Conservation (phyloP, 2,797 vertebrate species). For the Masticophis lateralis region DNA sequence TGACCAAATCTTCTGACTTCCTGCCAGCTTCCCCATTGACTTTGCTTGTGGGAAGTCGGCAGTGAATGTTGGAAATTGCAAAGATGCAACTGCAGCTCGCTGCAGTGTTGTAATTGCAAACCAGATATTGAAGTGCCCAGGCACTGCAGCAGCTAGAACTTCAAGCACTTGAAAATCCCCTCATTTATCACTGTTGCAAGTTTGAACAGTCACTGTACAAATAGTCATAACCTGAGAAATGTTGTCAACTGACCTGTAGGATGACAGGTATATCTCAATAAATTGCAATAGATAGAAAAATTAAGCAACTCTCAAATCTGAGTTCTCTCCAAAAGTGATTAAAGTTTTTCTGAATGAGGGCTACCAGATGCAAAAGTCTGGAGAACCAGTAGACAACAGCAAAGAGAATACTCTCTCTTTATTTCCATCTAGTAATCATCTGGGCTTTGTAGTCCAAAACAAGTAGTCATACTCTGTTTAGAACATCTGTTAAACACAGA, state of each 20-base stretch:
- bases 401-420: not conserved
- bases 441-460: not conserved
- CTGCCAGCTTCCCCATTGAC: not conserved
- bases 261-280: not conserved
- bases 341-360: not conserved
- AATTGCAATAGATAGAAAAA: not conserved
- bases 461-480: not conserved
- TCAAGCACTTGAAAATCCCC: not conserved
- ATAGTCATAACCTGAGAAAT: not conserved
- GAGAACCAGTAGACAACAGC: not conserved
- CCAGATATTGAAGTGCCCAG: not conserved
- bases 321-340: not conserved
- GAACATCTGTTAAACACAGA: not conserved
- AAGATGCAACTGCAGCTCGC: not conserved
- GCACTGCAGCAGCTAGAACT: not conserved
- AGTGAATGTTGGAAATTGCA: not conserved
- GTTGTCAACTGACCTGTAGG: not conserved
- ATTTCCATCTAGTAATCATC: not conserved
- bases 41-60: not conserved
- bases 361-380: not conserved
- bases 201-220: not conserved
- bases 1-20: not conserved
- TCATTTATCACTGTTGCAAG: not conserved
- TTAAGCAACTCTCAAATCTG: not conserved
- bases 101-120: not conserved